These are phyloP conservation scores for Physella acuta DNA, from an alignment of 1,140 invertebrate species.

Conservation along the genomic window DNA sequence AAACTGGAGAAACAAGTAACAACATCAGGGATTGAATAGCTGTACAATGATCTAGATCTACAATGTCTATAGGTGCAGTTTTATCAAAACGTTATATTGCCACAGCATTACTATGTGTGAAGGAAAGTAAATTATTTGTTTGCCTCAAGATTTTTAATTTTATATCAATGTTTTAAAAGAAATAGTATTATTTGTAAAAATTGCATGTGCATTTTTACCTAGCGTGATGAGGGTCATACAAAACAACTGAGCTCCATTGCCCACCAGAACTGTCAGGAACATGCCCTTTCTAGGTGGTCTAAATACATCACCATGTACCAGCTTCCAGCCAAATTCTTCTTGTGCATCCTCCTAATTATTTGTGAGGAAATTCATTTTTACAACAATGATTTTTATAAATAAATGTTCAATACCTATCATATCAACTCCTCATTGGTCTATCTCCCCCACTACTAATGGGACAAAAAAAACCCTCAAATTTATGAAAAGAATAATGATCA, in stretches of 20 bases:
- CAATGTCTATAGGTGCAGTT: too few species aligned
- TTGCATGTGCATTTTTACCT: slow-evolving; percentile 56
- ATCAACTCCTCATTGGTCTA: not conserved
- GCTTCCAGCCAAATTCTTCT: slow-evolving; percentile 99
- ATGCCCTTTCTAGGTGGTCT: slow-evolving; percentile 92
- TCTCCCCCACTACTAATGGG: too few species aligned
- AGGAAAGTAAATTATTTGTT: not conserved
- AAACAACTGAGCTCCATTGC: slow-evolving; percentile 89
- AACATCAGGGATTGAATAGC: not conserved
- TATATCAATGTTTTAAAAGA: too few species aligned
- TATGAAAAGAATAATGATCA: too few species aligned
- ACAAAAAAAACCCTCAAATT: too few species aligned
- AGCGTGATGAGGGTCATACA: slow-evolving; percentile 69
- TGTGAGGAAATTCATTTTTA: too few species aligned
- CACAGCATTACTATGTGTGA: too few species aligned
- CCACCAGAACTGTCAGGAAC: slow-evolving; percentile 90
- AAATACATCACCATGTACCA: slow-evolving; percentile 65
- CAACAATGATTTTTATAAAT: too few species aligned
- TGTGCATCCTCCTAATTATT: slow-evolving; percentile 87
- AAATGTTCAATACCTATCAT: not conserved
- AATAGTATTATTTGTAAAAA: too few species aligned
- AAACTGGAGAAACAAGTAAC: slow-evolving; percentile 66
- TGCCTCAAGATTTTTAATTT: too few species aligned
- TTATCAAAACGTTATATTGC: too few species aligned
- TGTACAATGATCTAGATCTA: too few species aligned